Evolutionary conservation across 1,140 invertebrate species (phyloP).

Genomic region (Sycophaga agraensis): DNA sequence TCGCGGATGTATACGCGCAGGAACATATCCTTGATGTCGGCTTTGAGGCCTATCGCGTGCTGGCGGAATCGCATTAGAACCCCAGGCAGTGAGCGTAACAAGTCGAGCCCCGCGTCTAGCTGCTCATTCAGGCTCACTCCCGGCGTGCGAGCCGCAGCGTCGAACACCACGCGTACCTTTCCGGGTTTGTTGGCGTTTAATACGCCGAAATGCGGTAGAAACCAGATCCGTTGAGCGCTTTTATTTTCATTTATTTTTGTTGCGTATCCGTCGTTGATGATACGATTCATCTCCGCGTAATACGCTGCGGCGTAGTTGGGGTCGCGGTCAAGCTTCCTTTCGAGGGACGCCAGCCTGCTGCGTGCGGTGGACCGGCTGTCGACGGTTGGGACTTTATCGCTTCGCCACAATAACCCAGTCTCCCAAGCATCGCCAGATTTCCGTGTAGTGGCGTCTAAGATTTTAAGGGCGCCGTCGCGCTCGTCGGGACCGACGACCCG

Average conservation of each 20-base stretch:
- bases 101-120: background rate
- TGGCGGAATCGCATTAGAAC: background rate
- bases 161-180: conserved; percentile 37
- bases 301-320: conserved; percentile 10
- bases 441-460: background rate
- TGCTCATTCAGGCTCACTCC: conserved; percentile 33
- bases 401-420: background rate
- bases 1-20: background rate
- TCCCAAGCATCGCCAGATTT: background rate
- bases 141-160: conserved; percentile 30
- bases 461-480: background rate
- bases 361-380: background rate
- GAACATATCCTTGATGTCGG: background rate
- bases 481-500: background rate
- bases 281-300: background rate
- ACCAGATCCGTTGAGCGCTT: background rate
- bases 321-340: conserved; percentile 5
- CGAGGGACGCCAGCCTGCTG: conserved; percentile 10
- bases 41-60: background rate
- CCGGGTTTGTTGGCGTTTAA: conserved; percentile 33
- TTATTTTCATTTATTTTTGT: background rate
- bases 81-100: background rate
- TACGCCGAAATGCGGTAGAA: conserved; percentile 36
- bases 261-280: conserved; percentile 25
- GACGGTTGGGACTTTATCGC: background rate